Base-by-base conservation (phyloP, 2,888 invertebrate genomes). In the Scaptomyza cyrtandrae region DNA sequence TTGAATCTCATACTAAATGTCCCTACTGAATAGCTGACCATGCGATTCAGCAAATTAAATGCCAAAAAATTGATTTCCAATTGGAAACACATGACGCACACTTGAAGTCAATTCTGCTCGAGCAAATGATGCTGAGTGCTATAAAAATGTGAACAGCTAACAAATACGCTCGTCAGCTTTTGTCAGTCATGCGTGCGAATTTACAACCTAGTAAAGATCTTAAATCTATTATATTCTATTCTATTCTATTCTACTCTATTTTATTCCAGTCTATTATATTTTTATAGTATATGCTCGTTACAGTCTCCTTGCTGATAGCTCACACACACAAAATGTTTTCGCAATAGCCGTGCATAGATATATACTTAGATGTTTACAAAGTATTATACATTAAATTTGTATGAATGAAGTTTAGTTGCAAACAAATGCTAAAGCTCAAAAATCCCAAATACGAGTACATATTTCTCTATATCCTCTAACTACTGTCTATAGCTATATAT, bases 391-490 rank as follows among this genome's bases (percentile, higher is more conserved):
- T 57, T 29, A n/a, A 45, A 33, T 50, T 7, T 33, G 33, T 6
- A 37, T 37, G 39, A 9, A 14, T 39, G 39, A 53, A 52, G 33
- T 52, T 75, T 35, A 19, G 57, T 66, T 54, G 41, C 68, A 52
- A 69, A 41, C 54, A 39, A 16, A 44, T 35, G 44, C 46, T 43
- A 52, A 48, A 27, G 70, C 72, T 63, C 72, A 73, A 73, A 53
- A 39, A 58, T 48, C 39, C 19, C 44, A 49, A 16, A 53, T 14
- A 41, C 55, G 52, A 74, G 39, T 68, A 52, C 39, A 52, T 56
- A 71, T 50, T 46, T 58, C 54, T 10, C 43, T 41, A 48, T 52
- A 44, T 57, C 57, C 29, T 29, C 31, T 50, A 39, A 44, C 55
- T 43, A 50, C 19, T 41, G 16, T 41, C 41, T 16, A 10, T 37